Base-by-base conservation (phyloP, 2,888 invertebrate species). In the Halictus quadricinctus region DNA sequence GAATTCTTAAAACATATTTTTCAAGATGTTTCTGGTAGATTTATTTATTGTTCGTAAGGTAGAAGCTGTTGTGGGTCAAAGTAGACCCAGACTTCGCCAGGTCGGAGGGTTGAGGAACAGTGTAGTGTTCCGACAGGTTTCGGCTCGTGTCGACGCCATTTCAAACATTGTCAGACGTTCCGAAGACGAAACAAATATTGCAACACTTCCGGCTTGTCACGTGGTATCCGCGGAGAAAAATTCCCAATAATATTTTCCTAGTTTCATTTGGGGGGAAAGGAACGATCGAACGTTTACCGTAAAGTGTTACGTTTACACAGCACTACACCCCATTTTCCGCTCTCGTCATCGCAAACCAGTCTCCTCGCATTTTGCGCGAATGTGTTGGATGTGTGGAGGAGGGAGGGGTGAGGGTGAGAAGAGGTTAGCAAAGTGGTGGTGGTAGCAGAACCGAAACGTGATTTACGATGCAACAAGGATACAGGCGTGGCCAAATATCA, bases 401-500 rank as follows among this genome's bases (percentile, higher is more conserved):
- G n/a, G 50, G 18, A 5, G 13, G 69, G 21, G 76, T 3, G 36
- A 36, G 36, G 36, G 36, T 2, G 36, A 5, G 36, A 5, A 5
- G 36, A 36, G 36, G 41, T 3, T 60, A 12, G 25, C 8, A 54
- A 29, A 64, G 64, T 29, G 64, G 64, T 29, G 64, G 64, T 18
- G 64, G 64, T 64, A 29, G 74, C n/a, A 41, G 72, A 79, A 58
- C 79, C 88, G 87, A 81, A 88, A 82, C 79, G 81, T 88, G 90
- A 89, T 89, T 89, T 89, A 89, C 85, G 81, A 72, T 48, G 76
- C 75, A 82, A 79, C 81, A 80, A 80, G 81, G 87, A 83, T 79
- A 81, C 81, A 46, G 72, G 66, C 83, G 79, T 79, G 72, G 79
- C 90, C 84, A 87, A 90, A 89, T 89, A 88, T 88, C 87, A 83